These are phyloP conservation scores for Candidula unifasciata DNA, from an alignment of 2,888 invertebrate genomes.

Conservation along the genomic window DNA sequence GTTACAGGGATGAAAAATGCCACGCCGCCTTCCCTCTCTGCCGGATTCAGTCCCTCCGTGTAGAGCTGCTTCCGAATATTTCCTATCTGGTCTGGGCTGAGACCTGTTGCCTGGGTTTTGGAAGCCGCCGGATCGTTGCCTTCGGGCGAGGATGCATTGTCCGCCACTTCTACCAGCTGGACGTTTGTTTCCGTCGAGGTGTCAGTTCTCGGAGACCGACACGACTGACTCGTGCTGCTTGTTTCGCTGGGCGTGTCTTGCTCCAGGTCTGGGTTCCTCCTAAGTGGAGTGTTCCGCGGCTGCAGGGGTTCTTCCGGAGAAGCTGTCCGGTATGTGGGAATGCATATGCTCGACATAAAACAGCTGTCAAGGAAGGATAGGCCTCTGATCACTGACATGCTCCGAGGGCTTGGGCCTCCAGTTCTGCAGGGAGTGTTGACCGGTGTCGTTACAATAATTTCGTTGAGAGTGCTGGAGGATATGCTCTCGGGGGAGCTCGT, in stretches of 20 bases:
- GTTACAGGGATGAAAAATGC: conserved; percentile 47
- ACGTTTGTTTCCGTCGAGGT: not conserved
- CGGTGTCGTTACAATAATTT: not conserved
- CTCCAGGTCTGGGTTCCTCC: too few relatives aligned
- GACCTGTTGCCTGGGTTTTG: not conserved
- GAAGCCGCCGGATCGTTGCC: not conserved
- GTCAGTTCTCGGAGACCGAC: not conserved
- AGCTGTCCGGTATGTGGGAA: not conserved
- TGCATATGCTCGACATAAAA: not conserved
- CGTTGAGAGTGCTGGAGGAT: not conserved
- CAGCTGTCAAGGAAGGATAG: not conserved
- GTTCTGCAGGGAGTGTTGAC: not conserved
- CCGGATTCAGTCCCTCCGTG: conserved; percentile 41
- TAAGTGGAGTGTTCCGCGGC: too few relatives aligned
- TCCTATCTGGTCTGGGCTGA: conserved; percentile 35
- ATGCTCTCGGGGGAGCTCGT: not conserved
- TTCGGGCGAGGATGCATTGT: not conserved
- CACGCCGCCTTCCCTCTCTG: conserved; percentile 43
- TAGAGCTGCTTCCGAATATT: conserved; percentile 42
- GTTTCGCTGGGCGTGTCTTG: not conserved
- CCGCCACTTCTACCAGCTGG: not conserved
- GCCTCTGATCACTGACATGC: not conserved
- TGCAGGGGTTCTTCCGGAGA: too few relatives aligned
- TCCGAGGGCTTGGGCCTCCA: not conserved
- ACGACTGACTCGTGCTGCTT: not conserved